Base-by-base conservation (phyloP, 2,113 vertebrate species). In the Corapipo altera region DNA sequence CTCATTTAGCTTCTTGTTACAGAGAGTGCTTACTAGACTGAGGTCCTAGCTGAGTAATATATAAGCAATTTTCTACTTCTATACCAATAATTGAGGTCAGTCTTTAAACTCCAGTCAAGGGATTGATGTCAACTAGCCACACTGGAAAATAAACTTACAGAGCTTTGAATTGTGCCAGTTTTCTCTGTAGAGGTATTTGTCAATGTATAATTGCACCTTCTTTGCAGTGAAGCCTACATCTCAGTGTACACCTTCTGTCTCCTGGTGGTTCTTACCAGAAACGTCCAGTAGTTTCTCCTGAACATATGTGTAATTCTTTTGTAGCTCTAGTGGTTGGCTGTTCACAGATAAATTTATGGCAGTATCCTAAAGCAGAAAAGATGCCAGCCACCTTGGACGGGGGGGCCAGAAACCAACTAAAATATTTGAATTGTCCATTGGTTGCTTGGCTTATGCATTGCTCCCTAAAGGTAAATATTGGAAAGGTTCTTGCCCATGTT, bases 271-370 rank as follows among this genome's bases (percentile, higher is more conserved):
- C 59, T 83, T 69, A n/a, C 27, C 15, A 46, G 54, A 15, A 24
- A 8, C 0, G 0, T 33, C 33, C 8, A 3, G 15, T 59, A 24
- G 24, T 66, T 85, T 69, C n/a, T 83, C 11, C 21, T 86, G 62
- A 79, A 48, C 9, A 17, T 28, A 5, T 0, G 0, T 39, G 6
- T 32, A 30, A 12, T 49, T 72, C 23, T 66, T 84, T 12, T 62
- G 12, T 39, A 37, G 32, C 24, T 15, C 0, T 44, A 11, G 24
- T 69, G 23, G 37, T 19, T 74, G 21, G 16, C 55, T 73, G 33
- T 24, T 83, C 27, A 15, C 24, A 30, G 28, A 7, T 5, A 5
- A 21, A 22, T 44, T 59, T 64, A 33, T 24, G 46, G 32, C 13
- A 55, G 24, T 35, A 76, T 37, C 22, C 44, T 78, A 20, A 70